Evolutionary conservation across 2,888 invertebrate species (phyloP).

Genomic region (Drosophila bunnanda): DNA sequence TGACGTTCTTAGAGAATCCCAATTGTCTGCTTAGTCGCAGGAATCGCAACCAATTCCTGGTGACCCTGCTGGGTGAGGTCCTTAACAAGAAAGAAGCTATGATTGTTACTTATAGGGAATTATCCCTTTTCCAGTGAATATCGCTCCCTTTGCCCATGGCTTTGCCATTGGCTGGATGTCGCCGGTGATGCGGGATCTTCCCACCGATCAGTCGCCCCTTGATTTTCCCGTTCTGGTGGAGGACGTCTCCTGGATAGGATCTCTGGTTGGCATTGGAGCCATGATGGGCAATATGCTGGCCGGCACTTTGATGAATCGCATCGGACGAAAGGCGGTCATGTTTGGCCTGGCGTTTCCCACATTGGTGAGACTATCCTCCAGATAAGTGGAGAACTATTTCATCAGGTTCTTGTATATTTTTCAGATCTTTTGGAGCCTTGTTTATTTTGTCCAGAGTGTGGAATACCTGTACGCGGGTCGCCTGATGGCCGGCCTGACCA

Average conservation of each 20-base stretch:
- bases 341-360: constrained; percentile 63
- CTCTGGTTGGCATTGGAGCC: constrained; percentile 70
- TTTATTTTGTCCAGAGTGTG: constrained; percentile 74
- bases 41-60: constrained; percentile 63
- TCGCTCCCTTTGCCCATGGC: constrained; percentile 77
- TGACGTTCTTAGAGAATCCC: constrained; percentile 49
- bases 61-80: constrained; percentile 59
- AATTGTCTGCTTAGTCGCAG: constrained; percentile 54
- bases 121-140: constrained; percentile 59
- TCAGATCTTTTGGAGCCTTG: constrained; percentile 79
- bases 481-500: constrained; percentile 78
- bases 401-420: neutral
- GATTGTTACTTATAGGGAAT: fast-evolving
- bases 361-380: constrained; percentile 41
- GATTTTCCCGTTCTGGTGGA: constrained; percentile 50
- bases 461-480: constrained; percentile 80
- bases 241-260: constrained; percentile 76
- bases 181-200: constrained; percentile 70
- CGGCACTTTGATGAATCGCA: constrained; percentile 63
- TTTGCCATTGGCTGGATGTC: constrained; percentile 77
- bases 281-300: constrained; percentile 70
- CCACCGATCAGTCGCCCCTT: constrained; percentile 60
- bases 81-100: fast-evolving
- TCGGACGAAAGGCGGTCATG: constrained; percentile 71
- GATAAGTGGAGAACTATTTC: neutral